phyloP scores from a whole-genome alignment of 1,140 invertebrate genomes.

The Physella acuta region DNA sequence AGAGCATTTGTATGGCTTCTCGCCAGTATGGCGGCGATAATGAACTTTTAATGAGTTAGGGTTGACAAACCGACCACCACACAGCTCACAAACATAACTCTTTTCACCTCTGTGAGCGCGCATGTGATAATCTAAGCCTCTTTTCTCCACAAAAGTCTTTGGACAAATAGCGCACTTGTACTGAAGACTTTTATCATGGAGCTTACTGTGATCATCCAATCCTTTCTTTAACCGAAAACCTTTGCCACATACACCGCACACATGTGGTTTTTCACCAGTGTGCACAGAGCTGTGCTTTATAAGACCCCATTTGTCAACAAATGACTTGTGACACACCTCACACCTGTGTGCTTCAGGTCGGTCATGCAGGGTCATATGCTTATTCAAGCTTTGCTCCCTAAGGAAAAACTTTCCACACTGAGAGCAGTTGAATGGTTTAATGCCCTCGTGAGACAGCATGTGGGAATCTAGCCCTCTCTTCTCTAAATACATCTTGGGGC shows the following conservation, averaged over 20 bases:
- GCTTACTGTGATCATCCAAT: constrained; percentile 23
- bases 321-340: constrained; percentile 88
- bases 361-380: constrained; percentile 30
- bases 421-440: constrained; percentile 74
- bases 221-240: constrained; percentile 22
- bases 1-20: constrained; percentile 23
- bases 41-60: constrained; percentile 18
- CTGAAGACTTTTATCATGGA: constrained; percentile 21
- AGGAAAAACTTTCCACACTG: constrained; percentile 39
- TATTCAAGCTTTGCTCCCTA: constrained; percentile 27
- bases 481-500: constrained; percentile 84
- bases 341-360: constrained; percentile 65
- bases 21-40: constrained; percentile 21
- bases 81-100: constrained; percentile 19
- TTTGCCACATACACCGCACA: constrained; percentile 31
- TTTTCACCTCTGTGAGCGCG: constrained; percentile 20
- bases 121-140: constrained; percentile 15
- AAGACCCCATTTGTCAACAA: constrained; percentile 92
- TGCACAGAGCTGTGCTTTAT: constrained; percentile 94
- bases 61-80: constrained; percentile 20
- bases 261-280: constrained; percentile 53
- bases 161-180: constrained; percentile 20
- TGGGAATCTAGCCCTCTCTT: constrained; percentile 81
- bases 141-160: constrained; percentile 24
- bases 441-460: constrained; percentile 80